Conservation (phyloP, 2,888 invertebrate species). For the Laothoe populi region DNA sequence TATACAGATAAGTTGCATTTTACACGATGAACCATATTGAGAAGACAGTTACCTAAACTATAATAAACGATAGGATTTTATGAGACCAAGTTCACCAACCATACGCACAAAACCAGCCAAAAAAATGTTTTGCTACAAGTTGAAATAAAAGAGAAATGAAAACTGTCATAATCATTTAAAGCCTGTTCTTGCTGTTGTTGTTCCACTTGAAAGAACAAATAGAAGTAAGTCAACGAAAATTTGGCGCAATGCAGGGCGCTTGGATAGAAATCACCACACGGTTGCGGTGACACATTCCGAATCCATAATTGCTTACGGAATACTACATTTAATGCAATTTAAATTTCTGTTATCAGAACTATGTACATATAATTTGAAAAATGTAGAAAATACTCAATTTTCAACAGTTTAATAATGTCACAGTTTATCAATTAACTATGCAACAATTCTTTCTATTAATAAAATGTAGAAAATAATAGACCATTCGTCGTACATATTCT, state of each 20-base stretch:
- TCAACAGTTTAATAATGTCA: not conserved
- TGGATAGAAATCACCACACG: slow-evolving; percentile 66
- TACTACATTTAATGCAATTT: slow-evolving; percentile 49
- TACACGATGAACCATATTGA: not conserved
- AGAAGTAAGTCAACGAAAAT: slow-evolving; percentile 68
- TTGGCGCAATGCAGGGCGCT: slow-evolving; percentile 81
- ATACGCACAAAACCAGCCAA: not conserved
- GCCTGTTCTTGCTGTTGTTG: slow-evolving; percentile 50
- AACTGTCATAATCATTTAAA: slow-evolving; percentile 32
- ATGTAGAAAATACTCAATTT: not conserved
- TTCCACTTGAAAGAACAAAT: slow-evolving; percentile 71
- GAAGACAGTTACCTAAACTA: slow-evolving; percentile 37
- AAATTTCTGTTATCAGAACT: not conserved
- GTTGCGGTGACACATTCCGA: slow-evolving; percentile 69
- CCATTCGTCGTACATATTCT: not conserved
- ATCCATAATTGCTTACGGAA: slow-evolving; percentile 66
- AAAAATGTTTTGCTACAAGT: slow-evolving; percentile 31
- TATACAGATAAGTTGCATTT: not conserved
- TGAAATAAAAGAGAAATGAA: slow-evolving; percentile 30
- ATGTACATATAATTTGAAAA: not conserved
- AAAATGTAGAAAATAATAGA: no score
- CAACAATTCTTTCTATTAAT: not conserved
- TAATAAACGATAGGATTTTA: slow-evolving; percentile 26
- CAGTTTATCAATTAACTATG: not conserved
- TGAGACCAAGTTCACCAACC: slow-evolving; percentile 2